Percentiles rank a stretch among this genome's conserved stretches.
phyloP scores from a whole-genome alignment of 1,140 invertebrate species.

The Sycophila sp. region DNA sequence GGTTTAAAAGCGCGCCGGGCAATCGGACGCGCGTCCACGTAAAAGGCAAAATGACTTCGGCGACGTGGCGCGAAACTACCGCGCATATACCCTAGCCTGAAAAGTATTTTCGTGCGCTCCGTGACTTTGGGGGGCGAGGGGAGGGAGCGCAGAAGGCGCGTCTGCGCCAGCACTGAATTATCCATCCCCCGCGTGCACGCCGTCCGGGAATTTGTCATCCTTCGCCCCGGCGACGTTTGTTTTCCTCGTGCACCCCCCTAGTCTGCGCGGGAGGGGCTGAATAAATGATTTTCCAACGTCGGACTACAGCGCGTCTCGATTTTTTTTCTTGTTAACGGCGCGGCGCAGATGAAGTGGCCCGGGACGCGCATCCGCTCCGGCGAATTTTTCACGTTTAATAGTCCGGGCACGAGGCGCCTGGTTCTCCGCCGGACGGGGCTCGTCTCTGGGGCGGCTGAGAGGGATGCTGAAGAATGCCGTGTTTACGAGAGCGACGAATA shows the following conservation, averaged over 20 bases:
- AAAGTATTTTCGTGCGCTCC: not conserved
- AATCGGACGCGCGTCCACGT: not conserved
- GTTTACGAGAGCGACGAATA: not conserved
- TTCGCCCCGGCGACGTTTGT: not conserved
- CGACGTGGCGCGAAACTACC: not conserved
- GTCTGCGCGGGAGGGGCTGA: not conserved
- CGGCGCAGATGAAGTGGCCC: not conserved
- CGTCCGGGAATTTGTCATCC: conserved; percentile 8
- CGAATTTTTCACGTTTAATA: conserved; percentile 31
- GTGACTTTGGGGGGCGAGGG: too few relatives aligned
- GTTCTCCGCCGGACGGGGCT: not conserved
- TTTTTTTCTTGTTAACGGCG: not conserved
- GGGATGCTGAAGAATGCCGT: not conserved
- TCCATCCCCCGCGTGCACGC: not conserved
- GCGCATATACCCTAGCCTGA: not conserved
- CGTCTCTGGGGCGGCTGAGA: not conserved
- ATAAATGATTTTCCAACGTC: conserved; percentile 24
- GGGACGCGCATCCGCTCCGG: not conserved
- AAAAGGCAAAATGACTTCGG: conserved; percentile 1
- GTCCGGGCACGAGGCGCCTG: not conserved
- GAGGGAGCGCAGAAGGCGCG: too few relatives aligned
- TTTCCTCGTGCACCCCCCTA: not conserved
- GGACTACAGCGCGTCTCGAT: not conserved
- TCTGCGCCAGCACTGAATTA: not conserved
- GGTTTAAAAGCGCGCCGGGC: conserved; percentile 9